Percentiles rank a stretch among this genome's conserved stretches.
Conservation (phyloP, 2,113 vertebrate species). For the Salvelinus fontinalis region DNA sequence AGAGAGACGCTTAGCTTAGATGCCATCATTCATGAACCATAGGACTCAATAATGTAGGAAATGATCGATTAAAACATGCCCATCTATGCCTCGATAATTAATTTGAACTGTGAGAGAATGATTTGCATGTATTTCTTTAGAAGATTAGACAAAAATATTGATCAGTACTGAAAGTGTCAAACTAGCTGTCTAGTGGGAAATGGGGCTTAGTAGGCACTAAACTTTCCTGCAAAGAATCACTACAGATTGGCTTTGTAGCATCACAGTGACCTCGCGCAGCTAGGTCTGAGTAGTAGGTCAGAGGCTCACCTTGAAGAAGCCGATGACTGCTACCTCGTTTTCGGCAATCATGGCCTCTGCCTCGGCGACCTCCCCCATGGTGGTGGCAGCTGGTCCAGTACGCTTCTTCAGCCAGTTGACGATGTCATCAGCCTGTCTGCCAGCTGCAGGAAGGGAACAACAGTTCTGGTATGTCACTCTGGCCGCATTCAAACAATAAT, state of each 20-base stretch:
- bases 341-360: conserved; percentile 82
- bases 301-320: conserved; percentile 91
- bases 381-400: conserved; percentile 84
- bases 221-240: too few species aligned
- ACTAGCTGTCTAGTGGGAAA: too few species aligned
- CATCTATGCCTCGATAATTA: too few species aligned
- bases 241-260: too few species aligned
- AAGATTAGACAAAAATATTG: background rate
- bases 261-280: too few species aligned
- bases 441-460: conserved; percentile 73
- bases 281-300: background rate
- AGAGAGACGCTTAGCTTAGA: background rate
- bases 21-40: too few species aligned
- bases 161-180: background rate
- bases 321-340: conserved; percentile 88
- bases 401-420: conserved; percentile 95
- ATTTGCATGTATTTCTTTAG: background rate
- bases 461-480: background rate
- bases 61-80: too few species aligned
- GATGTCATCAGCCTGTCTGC: conserved; percentile 91
- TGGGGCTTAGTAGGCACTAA: background rate
- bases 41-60: too few species aligned
- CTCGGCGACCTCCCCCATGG: conserved; percentile 68
- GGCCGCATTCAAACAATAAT: background rate
- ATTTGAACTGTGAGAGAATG: background rate